Percentiles rank a stretch among this genome's conserved stretches.
phyloP scores from a whole-genome alignment of 2,113 vertebrate genomes.

The Mellivora capensis region DNA sequence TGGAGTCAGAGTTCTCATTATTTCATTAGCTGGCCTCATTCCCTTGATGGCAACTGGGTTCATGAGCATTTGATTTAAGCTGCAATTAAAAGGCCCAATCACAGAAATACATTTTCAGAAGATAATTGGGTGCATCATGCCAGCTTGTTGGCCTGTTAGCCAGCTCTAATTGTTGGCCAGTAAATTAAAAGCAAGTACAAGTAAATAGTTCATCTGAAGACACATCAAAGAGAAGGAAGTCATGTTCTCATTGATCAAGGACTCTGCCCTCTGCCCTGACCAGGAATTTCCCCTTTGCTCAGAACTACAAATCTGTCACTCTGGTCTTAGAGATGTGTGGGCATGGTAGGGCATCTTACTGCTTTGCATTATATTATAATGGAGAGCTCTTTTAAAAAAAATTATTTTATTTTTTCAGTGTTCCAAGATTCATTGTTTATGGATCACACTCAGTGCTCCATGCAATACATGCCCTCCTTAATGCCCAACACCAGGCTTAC shows the following conservation, averaged over 20 bases:
- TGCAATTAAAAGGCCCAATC: conserved; percentile 71
- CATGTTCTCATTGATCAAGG: conserved; percentile 64
- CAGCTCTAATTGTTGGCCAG: conserved; percentile 52
- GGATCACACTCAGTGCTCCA: too few relatives aligned
- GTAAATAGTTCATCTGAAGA: conserved; percentile 66
- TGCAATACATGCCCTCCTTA: too few relatives aligned
- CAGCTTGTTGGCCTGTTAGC: conserved; percentile 36
- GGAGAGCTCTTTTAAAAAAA: conserved; percentile 3
- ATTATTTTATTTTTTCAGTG: too few relatives aligned
- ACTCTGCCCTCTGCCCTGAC: conserved; percentile 57
- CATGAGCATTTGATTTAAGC: conserved; percentile 64
- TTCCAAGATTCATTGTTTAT: too few relatives aligned
- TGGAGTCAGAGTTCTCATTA: conserved; percentile 33
- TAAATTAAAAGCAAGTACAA: conserved; percentile 70
- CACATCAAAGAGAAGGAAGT: conserved; percentile 40
- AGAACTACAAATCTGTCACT: conserved; percentile 61
- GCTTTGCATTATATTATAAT: conserved; percentile 56
- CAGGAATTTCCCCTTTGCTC: conserved; percentile 44
- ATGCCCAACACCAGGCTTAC: too few relatives aligned
- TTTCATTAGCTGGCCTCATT: conserved; percentile 44
- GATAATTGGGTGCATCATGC: conserved; percentile 41
- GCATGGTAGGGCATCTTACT: conserved; percentile 47
- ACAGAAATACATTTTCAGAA: conserved; percentile 67
- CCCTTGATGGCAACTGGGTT: conserved; percentile 30
- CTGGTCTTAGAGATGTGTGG: conserved; percentile 61